phyloP scores from a whole-genome alignment of 2,888 invertebrate species.

The Napeogenes inachia region DNA sequence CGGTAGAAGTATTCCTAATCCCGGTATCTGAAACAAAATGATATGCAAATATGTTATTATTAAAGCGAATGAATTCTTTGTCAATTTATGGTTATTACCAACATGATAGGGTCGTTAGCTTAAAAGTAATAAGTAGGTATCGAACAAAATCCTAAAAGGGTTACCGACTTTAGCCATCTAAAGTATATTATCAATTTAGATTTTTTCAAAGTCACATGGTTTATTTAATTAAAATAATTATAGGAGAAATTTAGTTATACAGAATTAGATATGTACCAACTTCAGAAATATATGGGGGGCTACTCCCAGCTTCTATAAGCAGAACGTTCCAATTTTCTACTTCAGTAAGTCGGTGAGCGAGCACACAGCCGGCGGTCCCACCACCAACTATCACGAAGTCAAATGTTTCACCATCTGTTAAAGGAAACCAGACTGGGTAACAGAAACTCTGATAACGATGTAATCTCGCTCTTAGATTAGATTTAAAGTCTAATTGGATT shows the following conservation, averaged over 20 bases:
- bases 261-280: constrained; percentile 32
- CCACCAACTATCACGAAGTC: constrained; percentile 60
- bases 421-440: not conserved
- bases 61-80: not conserved
- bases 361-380: constrained; percentile 80
- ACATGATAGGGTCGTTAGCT: not conserved
- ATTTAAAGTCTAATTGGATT: not conserved
- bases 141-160: not conserved
- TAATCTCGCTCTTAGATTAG: not conserved
- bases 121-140: not conserved
- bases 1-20: constrained; percentile 41
- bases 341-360: constrained; percentile 85
- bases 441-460: not conserved
- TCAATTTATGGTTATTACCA: too few species aligned
- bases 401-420: constrained; percentile 46
- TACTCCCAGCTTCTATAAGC: constrained; percentile 82
- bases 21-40: constrained; percentile 45
- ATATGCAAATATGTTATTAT: not conserved
- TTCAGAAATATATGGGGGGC: constrained; percentile 40
- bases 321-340: constrained; percentile 77
- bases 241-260: too few species aligned
- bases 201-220: too few species aligned
- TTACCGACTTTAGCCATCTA: not conserved
- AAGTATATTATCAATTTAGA: not conserved
- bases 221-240: too few species aligned